Base-by-base conservation (phyloP, 2,113 vertebrate genomes). In the Pseudorectes ferrugineus region DNA sequence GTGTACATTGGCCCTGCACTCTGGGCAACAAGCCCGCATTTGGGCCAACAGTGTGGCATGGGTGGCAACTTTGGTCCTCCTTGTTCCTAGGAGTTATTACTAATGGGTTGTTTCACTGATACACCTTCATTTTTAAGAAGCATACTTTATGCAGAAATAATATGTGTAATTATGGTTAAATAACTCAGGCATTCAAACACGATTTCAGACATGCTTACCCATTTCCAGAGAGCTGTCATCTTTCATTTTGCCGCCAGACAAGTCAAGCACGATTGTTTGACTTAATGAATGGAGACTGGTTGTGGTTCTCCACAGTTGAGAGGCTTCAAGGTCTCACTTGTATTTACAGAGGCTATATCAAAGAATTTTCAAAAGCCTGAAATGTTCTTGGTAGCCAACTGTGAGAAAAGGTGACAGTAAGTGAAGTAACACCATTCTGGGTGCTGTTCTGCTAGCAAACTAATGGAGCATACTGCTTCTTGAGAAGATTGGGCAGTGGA, bases 401-500 rank as follows among this genome's bases (percentile, higher is more conserved):
- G 5, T 62, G 52, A 80, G 48, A 65, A 67, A n/a, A 77, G 59
- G 59, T 46, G 0, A 0, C 36, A 52, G 26, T 23, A 29, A 35
- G 43, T 15, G 10, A 80, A 58, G 31, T 31, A 40, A 33, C 1
- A 3, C 26, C 5, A 1, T 84, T 86, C 14, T 21, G 40, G 11
- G 5, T 62, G 36, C 48, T 89, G 29, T 73, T 55, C 33, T 76
- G 9, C 24, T 1, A 2, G 17, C 31, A 36, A 46, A 29, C 23
- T 86, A 7, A 29, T 35, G 28, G 38, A 61, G 21, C 40, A 6
- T 45, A 11, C 13, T 46, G 14, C 36, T 46, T 46, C 52, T 26
- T 6, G 19, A 59, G 42, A 75, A 73, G 38, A 66, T 17, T 35
- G 0, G 0, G 43, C 2, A 2, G 0, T 5, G 3, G 35, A 45